Percentiles rank a stretch among this genome's conserved stretches.
phyloP scores from a whole-genome alignment of 37 sponge, comb jelly and placozoan genomes.

The Ianthella basta region DNA sequence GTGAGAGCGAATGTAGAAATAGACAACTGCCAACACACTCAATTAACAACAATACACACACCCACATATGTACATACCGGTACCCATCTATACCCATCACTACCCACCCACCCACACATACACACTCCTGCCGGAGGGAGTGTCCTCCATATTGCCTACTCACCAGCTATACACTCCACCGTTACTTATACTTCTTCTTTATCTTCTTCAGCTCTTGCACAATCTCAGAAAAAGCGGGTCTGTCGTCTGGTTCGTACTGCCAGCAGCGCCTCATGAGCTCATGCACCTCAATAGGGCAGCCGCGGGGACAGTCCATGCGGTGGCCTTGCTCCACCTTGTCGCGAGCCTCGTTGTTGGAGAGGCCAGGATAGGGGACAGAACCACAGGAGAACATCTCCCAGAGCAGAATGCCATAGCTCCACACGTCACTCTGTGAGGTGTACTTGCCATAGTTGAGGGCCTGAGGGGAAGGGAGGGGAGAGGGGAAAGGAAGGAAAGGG shows the following conservation, averaged over 20 bases:
- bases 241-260: constrained; percentile 85
- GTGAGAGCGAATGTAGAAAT: too few species aligned
- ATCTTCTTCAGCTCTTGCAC: constrained; percentile 42
- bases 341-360: constrained; percentile 78
- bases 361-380: constrained; percentile 88
- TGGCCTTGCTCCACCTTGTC: constrained; percentile 82
- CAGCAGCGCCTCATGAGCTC: constrained; percentile 87
- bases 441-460: constrained; percentile 86
- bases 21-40: too few species aligned
- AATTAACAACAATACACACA: too few species aligned
- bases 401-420: constrained; percentile 91
- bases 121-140: too few species aligned
- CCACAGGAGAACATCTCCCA: constrained; percentile 92
- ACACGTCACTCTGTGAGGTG: constrained; percentile 90
- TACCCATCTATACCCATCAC: too few species aligned
- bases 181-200: constrained; percentile 4
- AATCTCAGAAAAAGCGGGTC: constrained; percentile 81
- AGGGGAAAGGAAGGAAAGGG: background rate
- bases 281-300: constrained; percentile 78
- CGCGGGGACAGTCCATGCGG: constrained; percentile 78
- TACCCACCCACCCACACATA: too few species aligned
- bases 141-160: background rate
- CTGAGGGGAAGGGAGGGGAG: constrained; percentile 12
- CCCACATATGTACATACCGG: too few species aligned
- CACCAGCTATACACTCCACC: background rate